Conservation (phyloP, 2,113 vertebrate species). For the Mesocricetus auratus region DNA sequence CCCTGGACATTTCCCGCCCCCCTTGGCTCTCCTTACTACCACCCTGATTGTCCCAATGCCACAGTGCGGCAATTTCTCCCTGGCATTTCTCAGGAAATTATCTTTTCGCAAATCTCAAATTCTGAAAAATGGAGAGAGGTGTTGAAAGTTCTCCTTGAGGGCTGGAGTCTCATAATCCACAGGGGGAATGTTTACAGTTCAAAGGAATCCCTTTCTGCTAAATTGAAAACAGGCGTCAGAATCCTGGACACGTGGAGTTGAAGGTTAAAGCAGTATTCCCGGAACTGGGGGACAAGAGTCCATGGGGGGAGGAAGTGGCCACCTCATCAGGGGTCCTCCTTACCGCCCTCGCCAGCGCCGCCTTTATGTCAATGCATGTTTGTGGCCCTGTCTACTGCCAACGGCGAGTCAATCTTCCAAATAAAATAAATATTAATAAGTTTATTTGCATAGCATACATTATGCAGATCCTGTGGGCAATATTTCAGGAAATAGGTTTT, state of each 20-base stretch:
- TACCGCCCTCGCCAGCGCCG: not conserved
- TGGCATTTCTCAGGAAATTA: not conserved
- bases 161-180: constrained; percentile 1
- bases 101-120: constrained; percentile 20
- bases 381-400: constrained; percentile 37
- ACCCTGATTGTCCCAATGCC: not conserved
- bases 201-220: not conserved
- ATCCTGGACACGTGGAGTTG: not conserved
- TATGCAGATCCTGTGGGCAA: constrained; percentile 53
- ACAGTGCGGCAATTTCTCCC: not conserved
- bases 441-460: constrained; percentile 59
- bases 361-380: not conserved
- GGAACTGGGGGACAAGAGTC: not conserved
- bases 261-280: constrained; percentile 17
- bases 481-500: constrained; percentile 65
- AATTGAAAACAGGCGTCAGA: constrained; percentile 9
- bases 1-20: not conserved
- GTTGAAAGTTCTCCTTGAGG: not conserved
- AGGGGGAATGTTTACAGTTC: not conserved
- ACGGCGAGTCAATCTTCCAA: constrained; percentile 61
- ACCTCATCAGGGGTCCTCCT: not conserved
- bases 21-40: not conserved
- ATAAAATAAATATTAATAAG: constrained; percentile 74
- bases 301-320: not conserved
- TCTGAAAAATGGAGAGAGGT: not conserved